These are phyloP conservation scores for Bucorvus abyssinicus DNA, from an alignment of 2,797 vertebrate species.

Conservation along the genomic window DNA sequence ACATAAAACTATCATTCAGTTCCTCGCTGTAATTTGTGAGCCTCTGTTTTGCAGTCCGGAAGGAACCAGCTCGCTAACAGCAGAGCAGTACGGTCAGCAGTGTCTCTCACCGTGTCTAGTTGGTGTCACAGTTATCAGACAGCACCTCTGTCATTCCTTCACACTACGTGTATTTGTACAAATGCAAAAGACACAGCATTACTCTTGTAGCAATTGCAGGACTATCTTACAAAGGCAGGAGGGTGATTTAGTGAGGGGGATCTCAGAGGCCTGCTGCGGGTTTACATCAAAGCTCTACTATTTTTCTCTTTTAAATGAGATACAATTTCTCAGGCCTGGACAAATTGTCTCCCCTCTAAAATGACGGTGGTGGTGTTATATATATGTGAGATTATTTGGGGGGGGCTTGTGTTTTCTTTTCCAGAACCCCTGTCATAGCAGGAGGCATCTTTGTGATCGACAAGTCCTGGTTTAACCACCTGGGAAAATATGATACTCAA, in stretches of 20 bases:
- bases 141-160: background rate
- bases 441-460: slow-evolving; percentile 98
- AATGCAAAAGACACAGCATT: background rate
- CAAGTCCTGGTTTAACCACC: slow-evolving; percentile 97
- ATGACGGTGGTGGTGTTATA: background rate
- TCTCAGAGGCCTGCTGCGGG: background rate
- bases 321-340: background rate
- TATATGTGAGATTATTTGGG: background rate
- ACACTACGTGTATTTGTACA: background rate
- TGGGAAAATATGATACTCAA: slow-evolving; percentile 97
- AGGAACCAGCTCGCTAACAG: background rate
- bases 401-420: slow-evolving; percentile 9
- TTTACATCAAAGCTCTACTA: rapidly evolving
- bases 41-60: background rate
- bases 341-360: background rate
- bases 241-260: background rate
- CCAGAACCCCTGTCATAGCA: slow-evolving; percentile 96
- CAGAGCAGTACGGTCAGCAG: background rate
- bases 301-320: background rate
- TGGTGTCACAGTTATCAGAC: background rate
- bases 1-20: background rate
- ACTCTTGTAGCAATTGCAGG: background rate
- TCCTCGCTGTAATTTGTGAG: background rate
- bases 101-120: background rate
- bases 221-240: background rate